phyloP scores from a whole-genome alignment of 1,140 invertebrate genomes.

The Helicoverpa zea region DNA sequence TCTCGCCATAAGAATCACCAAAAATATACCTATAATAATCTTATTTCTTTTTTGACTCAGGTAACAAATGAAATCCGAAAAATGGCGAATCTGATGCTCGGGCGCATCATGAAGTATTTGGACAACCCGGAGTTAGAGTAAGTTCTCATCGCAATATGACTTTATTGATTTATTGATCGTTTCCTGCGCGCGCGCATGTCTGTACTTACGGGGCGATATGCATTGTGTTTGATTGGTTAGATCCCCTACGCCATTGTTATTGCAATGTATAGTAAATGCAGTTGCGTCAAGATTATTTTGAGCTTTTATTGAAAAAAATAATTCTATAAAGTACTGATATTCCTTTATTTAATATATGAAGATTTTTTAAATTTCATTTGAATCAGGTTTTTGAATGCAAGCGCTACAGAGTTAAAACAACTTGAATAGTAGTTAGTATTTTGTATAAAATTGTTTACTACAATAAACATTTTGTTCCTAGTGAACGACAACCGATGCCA shows the following conservation, averaged over 20 bases:
- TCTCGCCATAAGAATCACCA: no score
- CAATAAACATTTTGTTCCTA: background rate
- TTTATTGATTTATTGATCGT: slow-evolving; percentile 15
- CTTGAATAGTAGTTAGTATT: no score
- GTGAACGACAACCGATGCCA: slow-evolving; percentile 7
- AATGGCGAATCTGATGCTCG: slow-evolving; percentile 53
- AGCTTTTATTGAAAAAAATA: no score
- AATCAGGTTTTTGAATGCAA: no score
- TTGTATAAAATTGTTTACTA: background rate
- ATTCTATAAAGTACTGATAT: no score
- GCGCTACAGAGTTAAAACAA: no score
- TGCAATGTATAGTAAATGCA: no score
- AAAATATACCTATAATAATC: background rate
- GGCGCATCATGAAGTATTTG: slow-evolving; percentile 44
- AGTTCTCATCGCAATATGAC: slow-evolving; percentile 12
- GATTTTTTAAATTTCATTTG: no score
- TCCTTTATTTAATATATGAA: no score
- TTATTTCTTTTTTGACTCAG: background rate
- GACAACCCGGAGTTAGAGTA: slow-evolving; percentile 43
- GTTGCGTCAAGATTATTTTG: no score
- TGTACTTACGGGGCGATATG: background rate
- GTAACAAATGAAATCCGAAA: slow-evolving; percentile 57
- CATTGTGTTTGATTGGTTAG: background rate
- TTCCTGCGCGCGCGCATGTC: background rate
- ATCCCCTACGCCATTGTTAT: background rate